Evolutionary conservation across 2,888 invertebrate genomes (phyloP).

Genomic region (Drosophila macrospina): DNA sequence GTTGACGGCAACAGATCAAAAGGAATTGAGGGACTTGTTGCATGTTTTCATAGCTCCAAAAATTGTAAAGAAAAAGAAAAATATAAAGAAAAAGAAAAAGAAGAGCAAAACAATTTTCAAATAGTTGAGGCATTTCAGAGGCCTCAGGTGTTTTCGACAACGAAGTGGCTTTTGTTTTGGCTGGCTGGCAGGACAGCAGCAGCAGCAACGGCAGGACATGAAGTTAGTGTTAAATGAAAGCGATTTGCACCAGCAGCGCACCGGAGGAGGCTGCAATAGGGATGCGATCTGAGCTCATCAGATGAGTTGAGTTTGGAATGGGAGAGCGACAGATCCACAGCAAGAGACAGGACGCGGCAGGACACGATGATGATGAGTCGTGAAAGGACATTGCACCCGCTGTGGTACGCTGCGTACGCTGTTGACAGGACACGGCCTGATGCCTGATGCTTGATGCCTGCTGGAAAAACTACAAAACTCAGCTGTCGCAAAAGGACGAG

Average conservation of each 20-base stretch:
- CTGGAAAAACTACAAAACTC: conserved; percentile 2
- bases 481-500: neutral
- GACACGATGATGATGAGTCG: conserved; percentile 70
- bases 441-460: conserved; percentile 1
- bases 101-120: conserved; percentile 2
- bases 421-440: conserved; percentile 57
- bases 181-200: conserved; percentile 37
- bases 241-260: conserved; percentile 79
- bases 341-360: conserved; percentile 53
- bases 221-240: conserved; percentile 67
- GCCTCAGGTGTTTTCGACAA: conserved; percentile 52
- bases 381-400: conserved; percentile 72
- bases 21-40: conserved; percentile 52
- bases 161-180: conserved; percentile 43
- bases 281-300: neutral
- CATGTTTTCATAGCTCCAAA: conserved; percentile 58
- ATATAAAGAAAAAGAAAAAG: neutral
- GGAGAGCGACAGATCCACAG: conserved; percentile 52
- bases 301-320: neutral
- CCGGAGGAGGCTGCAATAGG: conserved; percentile 52
- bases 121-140: neutral
- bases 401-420: conserved; percentile 39
- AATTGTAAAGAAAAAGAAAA: neutral
- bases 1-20: conserved; percentile 61
- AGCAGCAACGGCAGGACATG: conserved; percentile 29